phyloP scores from a whole-genome alignment of 1,140 invertebrate species.

The Danaus melanippus region DNA sequence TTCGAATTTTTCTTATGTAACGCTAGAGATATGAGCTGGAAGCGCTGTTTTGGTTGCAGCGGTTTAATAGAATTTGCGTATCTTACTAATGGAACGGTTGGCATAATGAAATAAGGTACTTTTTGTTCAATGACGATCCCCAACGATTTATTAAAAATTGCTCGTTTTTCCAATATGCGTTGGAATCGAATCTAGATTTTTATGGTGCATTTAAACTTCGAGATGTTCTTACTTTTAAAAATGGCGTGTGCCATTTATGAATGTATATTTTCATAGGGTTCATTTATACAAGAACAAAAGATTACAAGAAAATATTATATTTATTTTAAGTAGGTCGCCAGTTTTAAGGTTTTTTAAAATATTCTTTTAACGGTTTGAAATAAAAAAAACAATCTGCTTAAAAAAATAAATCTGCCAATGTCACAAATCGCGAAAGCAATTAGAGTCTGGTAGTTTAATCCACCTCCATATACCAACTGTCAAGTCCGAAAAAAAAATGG shows the following conservation, averaged over 20 bases:
- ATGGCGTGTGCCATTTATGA: no score
- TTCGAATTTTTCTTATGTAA: no score
- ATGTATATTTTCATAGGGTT: no score
- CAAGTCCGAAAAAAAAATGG: constrained; percentile 43
- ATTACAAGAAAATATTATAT: no score
- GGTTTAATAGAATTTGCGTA: constrained; percentile 59
- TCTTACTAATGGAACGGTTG: constrained; percentile 56
- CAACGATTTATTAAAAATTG: constrained; percentile 51
- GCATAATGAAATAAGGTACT: constrained; percentile 62
- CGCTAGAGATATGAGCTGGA: constrained; percentile 7
- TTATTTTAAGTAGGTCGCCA: no score
- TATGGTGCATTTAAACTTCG: constrained; percentile 14
- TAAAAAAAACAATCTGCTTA: constrained; percentile 1
- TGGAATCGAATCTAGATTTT: constrained; percentile 28
- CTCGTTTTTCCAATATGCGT: constrained; percentile 48
- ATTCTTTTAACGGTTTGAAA: background rate
- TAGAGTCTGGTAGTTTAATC: constrained; percentile 58
- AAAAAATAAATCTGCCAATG: constrained; percentile 6
- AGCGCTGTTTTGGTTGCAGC: constrained; percentile 28
- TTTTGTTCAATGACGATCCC: constrained; percentile 40
- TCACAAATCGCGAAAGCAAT: constrained; percentile 33
- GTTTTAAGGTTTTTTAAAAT: no score
- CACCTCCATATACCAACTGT: constrained; percentile 67
- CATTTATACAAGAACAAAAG: no score
- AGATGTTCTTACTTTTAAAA: background rate